phyloP scores from a whole-genome alignment of 2,113 vertebrate species.

The Saguinus imperator region DNA sequence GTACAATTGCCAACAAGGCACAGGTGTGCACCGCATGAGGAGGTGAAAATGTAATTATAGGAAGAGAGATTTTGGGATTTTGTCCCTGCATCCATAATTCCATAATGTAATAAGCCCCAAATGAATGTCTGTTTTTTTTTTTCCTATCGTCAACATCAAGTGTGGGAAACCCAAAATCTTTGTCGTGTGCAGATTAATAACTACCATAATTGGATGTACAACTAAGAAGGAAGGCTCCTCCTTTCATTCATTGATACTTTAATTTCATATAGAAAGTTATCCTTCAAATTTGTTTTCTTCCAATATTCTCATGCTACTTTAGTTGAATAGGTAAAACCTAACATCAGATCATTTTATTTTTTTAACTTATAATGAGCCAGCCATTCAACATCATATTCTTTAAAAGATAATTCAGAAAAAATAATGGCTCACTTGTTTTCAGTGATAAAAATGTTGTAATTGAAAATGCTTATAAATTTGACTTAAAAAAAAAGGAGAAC shows the following conservation, averaged over 20 bases:
- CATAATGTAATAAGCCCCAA: neutral
- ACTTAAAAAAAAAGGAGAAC: constrained; percentile 32
- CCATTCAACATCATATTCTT: neutral
- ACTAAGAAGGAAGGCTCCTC: neutral
- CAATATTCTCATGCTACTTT: neutral
- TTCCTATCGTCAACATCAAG: neutral
- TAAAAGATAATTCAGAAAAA: neutral
- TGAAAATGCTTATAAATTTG: constrained; percentile 10
- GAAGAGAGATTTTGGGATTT: neutral
- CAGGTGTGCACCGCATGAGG: constrained; percentile 43
- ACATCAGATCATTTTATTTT: neutral
- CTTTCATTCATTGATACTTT: neutral
- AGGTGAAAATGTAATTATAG: constrained; percentile 37
- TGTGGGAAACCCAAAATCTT: neutral
- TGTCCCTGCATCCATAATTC: constrained; percentile 12
- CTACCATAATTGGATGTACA: neutral
- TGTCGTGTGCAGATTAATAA: neutral
- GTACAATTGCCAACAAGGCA: constrained; percentile 53
- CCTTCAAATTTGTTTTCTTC: neutral
- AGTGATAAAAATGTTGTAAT: neutral
- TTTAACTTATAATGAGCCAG: neutral
- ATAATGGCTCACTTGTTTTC: neutral
- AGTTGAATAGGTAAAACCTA: neutral
- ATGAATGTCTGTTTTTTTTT: neutral
- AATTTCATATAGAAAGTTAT: neutral